Evolutionary conservation across 2,797 vertebrate genomes (phyloP).

Genomic region (Rhinella marina): DNA sequence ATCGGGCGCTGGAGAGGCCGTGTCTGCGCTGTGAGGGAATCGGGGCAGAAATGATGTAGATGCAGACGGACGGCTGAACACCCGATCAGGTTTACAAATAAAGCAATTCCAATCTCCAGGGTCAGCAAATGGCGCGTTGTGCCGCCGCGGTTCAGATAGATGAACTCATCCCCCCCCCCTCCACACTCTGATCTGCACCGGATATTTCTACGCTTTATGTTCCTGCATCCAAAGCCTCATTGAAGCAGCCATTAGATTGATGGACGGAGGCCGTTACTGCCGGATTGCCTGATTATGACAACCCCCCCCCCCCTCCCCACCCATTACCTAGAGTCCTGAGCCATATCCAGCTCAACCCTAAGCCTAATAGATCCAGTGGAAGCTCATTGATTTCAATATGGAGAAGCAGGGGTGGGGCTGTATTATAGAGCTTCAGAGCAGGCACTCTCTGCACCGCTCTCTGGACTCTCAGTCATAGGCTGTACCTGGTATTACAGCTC

Average conservation of each 20-base stretch:
- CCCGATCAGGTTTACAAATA: constrained; percentile 53
- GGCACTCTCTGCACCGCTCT: not conserved
- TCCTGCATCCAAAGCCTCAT: not conserved
- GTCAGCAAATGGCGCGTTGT: constrained; percentile 31
- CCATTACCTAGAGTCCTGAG: not conserved
- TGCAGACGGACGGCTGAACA: constrained; percentile 13
- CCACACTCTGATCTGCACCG: not conserved
- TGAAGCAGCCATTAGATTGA: not conserved
- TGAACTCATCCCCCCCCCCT: constrained; percentile 5
- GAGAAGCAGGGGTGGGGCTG: not conserved
- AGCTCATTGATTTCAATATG: not conserved
- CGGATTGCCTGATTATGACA: too few relatives aligned
- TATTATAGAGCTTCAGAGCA: not conserved
- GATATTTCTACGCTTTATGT: not conserved
- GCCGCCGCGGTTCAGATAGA: constrained; percentile 20
- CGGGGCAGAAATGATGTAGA: constrained; percentile 67
- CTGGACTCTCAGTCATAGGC: not conserved
- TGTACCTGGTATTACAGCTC: too few relatives aligned
- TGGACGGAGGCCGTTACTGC: not conserved
- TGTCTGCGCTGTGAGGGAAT: constrained; percentile 36
- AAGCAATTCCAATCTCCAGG: constrained; percentile 19
- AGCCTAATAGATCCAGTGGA: not conserved
- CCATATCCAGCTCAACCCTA: not conserved
- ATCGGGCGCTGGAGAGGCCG: constrained; percentile 2
- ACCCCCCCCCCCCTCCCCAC: too few relatives aligned